Evolutionary conservation across 2,888 invertebrate genomes (phyloP).

Genomic region (Drosophila conformis): DNA sequence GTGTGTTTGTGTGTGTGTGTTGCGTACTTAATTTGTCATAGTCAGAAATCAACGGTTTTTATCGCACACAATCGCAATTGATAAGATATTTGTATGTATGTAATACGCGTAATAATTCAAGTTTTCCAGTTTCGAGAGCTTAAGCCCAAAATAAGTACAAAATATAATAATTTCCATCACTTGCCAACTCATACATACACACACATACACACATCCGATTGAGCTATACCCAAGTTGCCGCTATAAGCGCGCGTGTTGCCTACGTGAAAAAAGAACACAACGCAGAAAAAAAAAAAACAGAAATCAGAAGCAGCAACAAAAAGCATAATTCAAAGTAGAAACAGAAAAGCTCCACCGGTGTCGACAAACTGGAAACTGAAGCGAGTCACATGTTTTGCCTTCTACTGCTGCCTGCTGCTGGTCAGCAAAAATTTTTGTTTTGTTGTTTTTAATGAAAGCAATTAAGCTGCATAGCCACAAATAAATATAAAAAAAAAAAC

Average conservation of each 20-base stretch:
- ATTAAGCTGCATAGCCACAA: constrained; percentile 74
- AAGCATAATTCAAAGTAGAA: constrained; percentile 9
- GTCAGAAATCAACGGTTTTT: constrained; percentile 22
- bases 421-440: constrained; percentile 42
- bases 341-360: constrained; percentile 45
- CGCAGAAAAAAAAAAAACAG: constrained; percentile 37
- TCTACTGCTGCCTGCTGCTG: constrained; percentile 18
- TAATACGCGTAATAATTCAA: constrained; percentile 32
- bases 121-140: constrained; percentile 25
- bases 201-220: constrained; percentile 28
- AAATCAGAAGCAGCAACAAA: constrained; percentile 40
- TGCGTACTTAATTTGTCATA: constrained; percentile 2
- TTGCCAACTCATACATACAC: constrained; percentile 15
- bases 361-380: constrained; percentile 59
- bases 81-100: constrained; percentile 34
- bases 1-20: neutral
- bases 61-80: constrained; percentile 34
- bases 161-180: constrained; percentile 17
- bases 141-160: constrained; percentile 40
- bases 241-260: constrained; percentile 39
- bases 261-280: constrained; percentile 38
- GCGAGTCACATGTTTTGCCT: constrained; percentile 69
- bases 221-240: constrained; percentile 34
- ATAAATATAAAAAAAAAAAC: constrained; percentile 53
- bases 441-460: constrained; percentile 68